phyloP scores from a whole-genome alignment of 1,140 invertebrate genomes.

The Drosophila persimilis region DNA sequence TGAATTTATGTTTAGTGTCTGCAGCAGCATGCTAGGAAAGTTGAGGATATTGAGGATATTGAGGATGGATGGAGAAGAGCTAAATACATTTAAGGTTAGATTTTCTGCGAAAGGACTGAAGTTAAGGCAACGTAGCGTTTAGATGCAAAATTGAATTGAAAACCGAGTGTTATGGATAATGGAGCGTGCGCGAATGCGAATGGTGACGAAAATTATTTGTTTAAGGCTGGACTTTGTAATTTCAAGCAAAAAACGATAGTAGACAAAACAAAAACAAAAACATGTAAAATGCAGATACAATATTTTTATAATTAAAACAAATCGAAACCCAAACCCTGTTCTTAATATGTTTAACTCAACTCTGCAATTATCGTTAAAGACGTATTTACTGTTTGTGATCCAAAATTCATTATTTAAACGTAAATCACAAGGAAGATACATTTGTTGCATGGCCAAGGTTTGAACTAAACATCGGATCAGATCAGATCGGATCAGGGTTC shows the following conservation, averaged over 20 bases:
- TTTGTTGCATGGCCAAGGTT: slow-evolving; percentile 64
- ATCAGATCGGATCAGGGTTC: slow-evolving; percentile 27
- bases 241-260: slow-evolving; percentile 63
- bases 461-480: slow-evolving; percentile 34
- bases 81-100: slow-evolving; percentile 75
- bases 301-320: slow-evolving; percentile 52
- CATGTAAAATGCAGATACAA: slow-evolving; percentile 56
- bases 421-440: slow-evolving; percentile 42
- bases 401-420: slow-evolving; percentile 55
- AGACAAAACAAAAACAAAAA: slow-evolving; percentile 36
- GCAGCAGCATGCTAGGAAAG: slow-evolving; percentile 50
- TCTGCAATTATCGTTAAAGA: slow-evolving; percentile 74
- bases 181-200: slow-evolving; percentile 63
- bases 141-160: slow-evolving; percentile 75
- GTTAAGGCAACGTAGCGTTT: slow-evolving; percentile 82
- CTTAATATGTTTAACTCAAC: slow-evolving; percentile 72
- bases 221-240: slow-evolving; percentile 75
- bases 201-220: slow-evolving; percentile 67
- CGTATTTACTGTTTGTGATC: slow-evolving; percentile 78
- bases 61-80: slow-evolving; percentile 43
- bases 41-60: slow-evolving; percentile 13
- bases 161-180: slow-evolving; percentile 74
- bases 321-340: slow-evolving; percentile 39
- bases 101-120: slow-evolving; percentile 82
- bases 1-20: slow-evolving; percentile 75